Evolutionary conservation across 2,113 vertebrate genomes (phyloP), one percentile per base, ranked within the genome.

Genomic region (Charina bottae): DNA sequence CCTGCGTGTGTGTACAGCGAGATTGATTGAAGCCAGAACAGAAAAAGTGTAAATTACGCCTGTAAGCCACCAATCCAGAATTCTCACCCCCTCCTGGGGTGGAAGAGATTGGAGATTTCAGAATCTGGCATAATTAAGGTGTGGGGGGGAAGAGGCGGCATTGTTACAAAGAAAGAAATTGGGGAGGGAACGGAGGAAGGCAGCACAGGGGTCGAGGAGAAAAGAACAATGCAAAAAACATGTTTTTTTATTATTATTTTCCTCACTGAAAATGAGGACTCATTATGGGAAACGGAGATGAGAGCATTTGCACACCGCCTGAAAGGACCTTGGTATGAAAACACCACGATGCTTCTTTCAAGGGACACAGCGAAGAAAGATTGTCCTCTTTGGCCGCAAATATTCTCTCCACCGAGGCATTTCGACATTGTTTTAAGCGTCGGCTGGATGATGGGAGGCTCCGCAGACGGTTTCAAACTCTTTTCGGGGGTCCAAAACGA

Each of bases 91-190:
- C 62, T 64, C 55, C 37, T 11, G 72, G 89, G 68, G 72, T 58
- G 94, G 92, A 64, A 24, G 58, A 93, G 94, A 94, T 87, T 94
- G 95, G 93, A 93, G 93, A 93, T 37, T 2, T 0, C 87, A 92
- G 94, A 89, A 85, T 94, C 95, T 88, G 86, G 68, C 42, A 85
- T 92, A 92, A 94, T 96, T 94, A 95, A 93, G 90, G 93, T 88
- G 94, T 6, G 19, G 28, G 28, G 13, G 24, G 8, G 93, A 83
- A n/a, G 17, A 91, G 94, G 0, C 0, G 1, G 55, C 12, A 78
- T 92, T 68, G 54, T 62, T 84, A 21, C 59, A 87, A 90, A 92
- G 88, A 33, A 88, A 59, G 93, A 19, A 87, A 56, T 33, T n/a
- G 53, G 53, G 68, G 21, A 83, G 54, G 53, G 21, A 90, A 83